Base-by-base conservation (phyloP, 2,113 vertebrate species). In the Callipepla squamata region DNA sequence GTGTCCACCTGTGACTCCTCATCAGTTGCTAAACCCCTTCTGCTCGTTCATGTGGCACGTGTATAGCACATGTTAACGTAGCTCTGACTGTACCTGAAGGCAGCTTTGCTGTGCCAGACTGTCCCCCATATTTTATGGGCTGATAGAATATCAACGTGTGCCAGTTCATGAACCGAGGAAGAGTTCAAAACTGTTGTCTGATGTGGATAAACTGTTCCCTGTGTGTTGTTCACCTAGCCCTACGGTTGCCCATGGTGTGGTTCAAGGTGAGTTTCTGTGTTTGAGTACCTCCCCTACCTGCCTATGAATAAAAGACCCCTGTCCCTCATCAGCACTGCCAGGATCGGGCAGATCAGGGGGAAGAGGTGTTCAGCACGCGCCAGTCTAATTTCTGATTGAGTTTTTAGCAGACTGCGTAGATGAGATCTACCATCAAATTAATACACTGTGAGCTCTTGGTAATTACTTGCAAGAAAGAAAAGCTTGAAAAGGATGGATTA, bases 391-490 rank as follows among this genome's bases (percentile, higher is more conserved):
- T 72, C 85, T 94, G 96, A 76, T 95, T 70, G 45, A 92, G 86
- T 74, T 85, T 80, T 95, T 38, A 75, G 66, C 67, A 15, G 32
- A 28, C 88, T 19, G 6, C 26, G 85, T 74, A 82, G 92, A 79
- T 90, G 94, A 94, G 90, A 82, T 51, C 34, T 28, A 30, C 87
- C 4, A 0, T 72, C 86, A 90, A 93, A 81, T 96, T 87, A 96
- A 95, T 96, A 87, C 75, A 61, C 87, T 88, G 57, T 55, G 83
- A 96, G 77, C 92, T 94, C 91, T 85, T 88, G 94, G 95, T 94
- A 96, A 95, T 95, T 66, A 47, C 89, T 77, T 40, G 73, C 85
- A 87, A 81, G 68, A 57, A 67, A 87, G 66, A 92, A 80, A 82
- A 89, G 55, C 70, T 69, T 36, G 65, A 68, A 92, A 67, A 67